phyloP scores from a whole-genome alignment of 2,113 vertebrate species.

The Cygnus buccinator region DNA sequence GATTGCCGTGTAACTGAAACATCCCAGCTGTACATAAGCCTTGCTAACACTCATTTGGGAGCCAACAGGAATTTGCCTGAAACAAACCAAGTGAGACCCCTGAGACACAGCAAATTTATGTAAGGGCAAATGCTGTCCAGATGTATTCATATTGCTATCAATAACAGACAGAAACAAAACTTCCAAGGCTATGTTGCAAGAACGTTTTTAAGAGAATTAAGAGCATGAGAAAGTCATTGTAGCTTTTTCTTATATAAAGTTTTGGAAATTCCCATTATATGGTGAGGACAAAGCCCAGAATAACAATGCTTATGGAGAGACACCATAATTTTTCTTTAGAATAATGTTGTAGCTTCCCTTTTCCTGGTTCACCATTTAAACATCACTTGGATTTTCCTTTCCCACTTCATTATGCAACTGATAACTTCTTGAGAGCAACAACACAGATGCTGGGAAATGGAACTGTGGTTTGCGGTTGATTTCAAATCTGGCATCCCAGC shows the following conservation, averaged over 20 bases:
- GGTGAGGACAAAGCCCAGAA: background rate
- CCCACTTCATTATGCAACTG: background rate
- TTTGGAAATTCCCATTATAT: background rate
- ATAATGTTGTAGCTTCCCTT: background rate
- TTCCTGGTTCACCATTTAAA: background rate
- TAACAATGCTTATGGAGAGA: background rate
- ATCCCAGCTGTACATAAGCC: background rate
- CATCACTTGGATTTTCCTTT: background rate
- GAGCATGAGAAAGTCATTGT: background rate
- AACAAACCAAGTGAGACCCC: background rate
- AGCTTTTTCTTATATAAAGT: background rate
- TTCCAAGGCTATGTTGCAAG: background rate
- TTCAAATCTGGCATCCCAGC: background rate
- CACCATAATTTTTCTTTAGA: background rate
- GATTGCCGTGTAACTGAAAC: constrained; percentile 11
- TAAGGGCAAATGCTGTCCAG: constrained; percentile 34
- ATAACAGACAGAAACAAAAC: background rate
- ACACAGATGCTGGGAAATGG: background rate
- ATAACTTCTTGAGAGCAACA: background rate
- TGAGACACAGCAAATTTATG: constrained; percentile 21
- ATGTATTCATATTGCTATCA: constrained; percentile 3
- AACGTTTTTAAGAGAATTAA: background rate
- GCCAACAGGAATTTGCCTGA: constrained; percentile 33
- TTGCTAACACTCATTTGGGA: background rate
- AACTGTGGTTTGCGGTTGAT: background rate